phyloP scores from a whole-genome alignment of 1,140 invertebrate species.

The Penaeus chinensis region DNA sequence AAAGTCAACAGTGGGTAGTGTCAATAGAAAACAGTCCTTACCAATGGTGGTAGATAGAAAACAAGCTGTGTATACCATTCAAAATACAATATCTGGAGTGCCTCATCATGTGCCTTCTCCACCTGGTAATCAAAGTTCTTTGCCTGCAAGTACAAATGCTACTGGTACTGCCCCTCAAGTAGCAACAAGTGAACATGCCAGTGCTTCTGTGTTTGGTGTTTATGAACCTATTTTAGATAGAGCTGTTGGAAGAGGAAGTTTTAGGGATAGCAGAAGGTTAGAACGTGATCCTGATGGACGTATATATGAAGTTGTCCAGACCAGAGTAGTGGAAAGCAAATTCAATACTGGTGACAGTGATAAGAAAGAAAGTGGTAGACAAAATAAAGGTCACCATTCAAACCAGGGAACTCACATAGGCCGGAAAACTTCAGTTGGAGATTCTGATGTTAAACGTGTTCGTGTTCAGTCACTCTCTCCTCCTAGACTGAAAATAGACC shows the following conservation, averaged over 20 bases:
- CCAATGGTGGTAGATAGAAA: constrained; percentile 56
- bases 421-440: constrained; percentile 34
- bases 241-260: constrained; percentile 41
- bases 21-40: constrained; percentile 46
- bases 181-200: constrained; percentile 42
- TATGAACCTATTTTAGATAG: constrained; percentile 48
- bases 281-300: constrained; percentile 52
- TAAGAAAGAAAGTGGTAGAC: constrained; percentile 23
- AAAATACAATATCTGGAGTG: constrained; percentile 51
- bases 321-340: constrained; percentile 52
- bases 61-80: constrained; percentile 61
- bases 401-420: constrained; percentile 27
- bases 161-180: constrained; percentile 8
- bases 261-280: constrained; percentile 46
- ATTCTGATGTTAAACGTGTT: constrained; percentile 34
- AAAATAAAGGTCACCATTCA: background rate
- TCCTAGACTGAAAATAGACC: constrained; percentile 49
- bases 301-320: constrained; percentile 57
- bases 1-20: constrained; percentile 12
- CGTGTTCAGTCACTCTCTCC: constrained; percentile 52
- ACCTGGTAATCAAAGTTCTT: constrained; percentile 46
- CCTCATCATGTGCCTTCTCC: constrained; percentile 54
- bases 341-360: constrained; percentile 31
- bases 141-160: constrained; percentile 46
- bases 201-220: constrained; percentile 42